Base-by-base conservation (phyloP, 1,140 invertebrate genomes). In the Oedothorax gibbosus region DNA sequence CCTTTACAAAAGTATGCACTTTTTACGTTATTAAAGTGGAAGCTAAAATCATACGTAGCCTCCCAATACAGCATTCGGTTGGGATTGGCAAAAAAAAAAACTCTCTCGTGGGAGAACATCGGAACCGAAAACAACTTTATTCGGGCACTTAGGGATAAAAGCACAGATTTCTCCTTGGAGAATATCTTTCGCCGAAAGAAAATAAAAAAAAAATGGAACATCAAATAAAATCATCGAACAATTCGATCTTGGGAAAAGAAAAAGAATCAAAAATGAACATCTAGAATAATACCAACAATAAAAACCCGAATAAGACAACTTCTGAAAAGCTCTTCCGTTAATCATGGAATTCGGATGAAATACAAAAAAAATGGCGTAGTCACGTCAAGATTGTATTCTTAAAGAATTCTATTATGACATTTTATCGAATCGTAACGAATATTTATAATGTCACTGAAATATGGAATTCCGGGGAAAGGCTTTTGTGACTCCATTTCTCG, bases 381-480 rank as follows among this genome's bases (percentile, higher is more conserved):
- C 79, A 71, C 51, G 79, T 81, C 79, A 81, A 72, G 66, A 81
- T 81, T 81, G 69, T 81, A 54, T 56, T 14, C 68, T 81, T 71
- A 71, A 81, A 81, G 78, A 81, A 81, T 81, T 72, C 79, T 72
- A 60, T 81, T 81, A 71, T 81, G 79, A 81, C 79, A 62, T 81
- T 81, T 81, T 81, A 81, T 81, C 68, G 79, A 81, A 81, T 71
- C 53, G 66, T 81, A 71, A 71, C 66, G 79, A 81, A 81, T 81
- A 81, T 81, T 81, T 81, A 81, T 81, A 71, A 81, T 68, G 35
- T 81, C 79, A 60, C 53, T 81, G 79, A 81, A 72, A 81, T 81
- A 72, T 81, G 79, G 66, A 72, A 81, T 81, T 71, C 50, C 18
- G 6, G 35, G 65, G 7, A 71, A 81, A 50, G 35, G 18, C 56